Base-by-base conservation (phyloP, 2,888 invertebrate genomes). In the Hypselothyrea guttata region DNA sequence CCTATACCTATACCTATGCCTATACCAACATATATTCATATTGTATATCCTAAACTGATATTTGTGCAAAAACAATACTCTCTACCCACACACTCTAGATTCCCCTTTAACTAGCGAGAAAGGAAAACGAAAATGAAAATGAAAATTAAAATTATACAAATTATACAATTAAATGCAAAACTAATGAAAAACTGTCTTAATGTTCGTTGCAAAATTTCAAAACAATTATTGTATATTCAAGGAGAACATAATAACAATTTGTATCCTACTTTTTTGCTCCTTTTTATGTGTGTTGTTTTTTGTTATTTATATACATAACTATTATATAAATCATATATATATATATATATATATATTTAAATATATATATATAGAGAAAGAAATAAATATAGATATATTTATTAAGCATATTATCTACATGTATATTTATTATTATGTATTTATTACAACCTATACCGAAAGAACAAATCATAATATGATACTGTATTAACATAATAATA, bases 241-340 rank as follows among this genome's bases (percentile, higher is more conserved):
- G 47, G 40, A 54, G 33, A 41, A 59, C 28, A 52, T 44, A 52
- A 59, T 16, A 58, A 46, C n/a, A 27, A 68, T 63, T 82, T 75
- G 62, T 67, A 67, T 77, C 72, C 72, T 69, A 84, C 55, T 63
- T 78, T 73, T 65, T 77, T 74, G 75, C 78, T 86, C 75, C 75
- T 78, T 86, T 81, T 84, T 79, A 81, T 87, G 87, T 88, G 88
- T 87, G 87, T 87, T 87, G 84, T 86, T 84, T 55, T 54, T 47
- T 87, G 85, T 87, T 87, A 88, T 83, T 87, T 87, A 84, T 79
- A 84, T 79, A 79, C 84, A 84, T 78, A 83, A 86, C 78, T 83
- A 78, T 79, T 85, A 86, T 60, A 60, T 46, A 79, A 78, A 82
- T 79, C 72, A 86, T 74, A 75, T 75, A 81, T 81, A 71, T 69